Base-by-base conservation (phyloP, 2,113 vertebrate species). In the Eurypyga helias region DNA sequence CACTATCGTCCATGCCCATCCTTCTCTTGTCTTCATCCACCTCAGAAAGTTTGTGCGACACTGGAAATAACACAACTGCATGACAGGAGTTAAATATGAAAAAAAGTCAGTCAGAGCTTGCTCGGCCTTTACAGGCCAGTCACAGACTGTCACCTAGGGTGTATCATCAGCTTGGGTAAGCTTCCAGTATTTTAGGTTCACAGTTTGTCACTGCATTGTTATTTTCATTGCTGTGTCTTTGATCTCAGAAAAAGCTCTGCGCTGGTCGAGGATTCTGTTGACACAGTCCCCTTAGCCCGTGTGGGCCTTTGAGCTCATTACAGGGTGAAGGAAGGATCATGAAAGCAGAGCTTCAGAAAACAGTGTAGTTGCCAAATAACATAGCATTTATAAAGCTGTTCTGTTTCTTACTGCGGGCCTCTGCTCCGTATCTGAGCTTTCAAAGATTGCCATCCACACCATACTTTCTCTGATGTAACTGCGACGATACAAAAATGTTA, bases 181-280 rank as follows among this genome's bases (percentile, higher is more conserved):
- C 65, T 89, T 52, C 61, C 65, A 23, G 3, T 89, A 18, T 81
- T 95, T 73, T 43, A 85, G n/a, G 34, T 83, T 95, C 84, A 65
- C 66, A 52, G 77, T 90, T 90, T 93, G 87, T 89, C 81, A 76
- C 52, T 57, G 31, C 57, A 29, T 85, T 89, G n/a, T 87, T 93
- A 29, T 94, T 96, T 96, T 77, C 82, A 90, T 51, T 91, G 66
- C 78, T 76, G 8, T 79, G 93, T 51, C 87, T 96, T 91, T 96
- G 89, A 91, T 96, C 96, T 89, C 70, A 36, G 33, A 69, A 41
- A 87, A 85, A 72, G 61, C 84, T 89, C 45, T 87, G 73, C 7
- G 3, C 70, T 71, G 87, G 48, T 90, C 49, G 20, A 69, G 90
- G 41, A 61, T 46, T 84, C 57, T 96, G 89, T 89, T 95, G 93